Evolutionary conservation across 2,113 vertebrate genomes (phyloP), one percentile per base, ranked within the genome.

Genomic region (Pterophyllum scalare): DNA sequence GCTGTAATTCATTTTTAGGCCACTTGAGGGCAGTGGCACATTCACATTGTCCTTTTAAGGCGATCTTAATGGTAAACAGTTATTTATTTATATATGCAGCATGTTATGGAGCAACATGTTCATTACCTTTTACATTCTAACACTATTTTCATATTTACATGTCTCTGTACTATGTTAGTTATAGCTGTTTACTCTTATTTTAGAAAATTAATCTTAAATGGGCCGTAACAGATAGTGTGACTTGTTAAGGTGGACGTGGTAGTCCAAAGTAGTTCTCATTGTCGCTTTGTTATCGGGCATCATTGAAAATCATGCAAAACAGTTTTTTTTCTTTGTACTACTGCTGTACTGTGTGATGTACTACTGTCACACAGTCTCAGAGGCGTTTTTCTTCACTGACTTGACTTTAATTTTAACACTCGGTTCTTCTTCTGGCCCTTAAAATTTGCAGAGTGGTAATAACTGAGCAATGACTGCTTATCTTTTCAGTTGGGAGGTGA

Each of bases 401-500:
- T 6, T 7, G 8, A 10, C 35, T 8, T 3, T 9, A 20, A 3
- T 20, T 54, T 20, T 20, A 7, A 9, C 7, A 54, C 49, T 20
- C 20, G 4, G 9, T 56, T 56, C 54, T 20, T 11, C 54, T 3
- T 56, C 54, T 56, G 20, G 3, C 24, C 43, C 49, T 52, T 26
- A 31, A n/a, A 52, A 52, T 54, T 1, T 72, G 13, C 67, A 72
- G 11, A 72, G 26, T 52, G 26, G 17, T 31, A 7, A 52, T n/a
- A 52, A 72, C 31, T 31, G 6, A 33, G 52, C 33, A 20, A 13
- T 72, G 24, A 22, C 8, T 62, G 12, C 56, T 20, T 64, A 5
- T 49, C 14, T 52, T 82, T 84, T 20, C 87, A 96, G 96, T 76
- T 96, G 94, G 96, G 95, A 49, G 96, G 96, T 1, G 90, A 96